These are phyloP conservation scores for Coregonus clupeaformis DNA, from an alignment of 2,113 vertebrate genomes.

Conservation along the genomic window DNA sequence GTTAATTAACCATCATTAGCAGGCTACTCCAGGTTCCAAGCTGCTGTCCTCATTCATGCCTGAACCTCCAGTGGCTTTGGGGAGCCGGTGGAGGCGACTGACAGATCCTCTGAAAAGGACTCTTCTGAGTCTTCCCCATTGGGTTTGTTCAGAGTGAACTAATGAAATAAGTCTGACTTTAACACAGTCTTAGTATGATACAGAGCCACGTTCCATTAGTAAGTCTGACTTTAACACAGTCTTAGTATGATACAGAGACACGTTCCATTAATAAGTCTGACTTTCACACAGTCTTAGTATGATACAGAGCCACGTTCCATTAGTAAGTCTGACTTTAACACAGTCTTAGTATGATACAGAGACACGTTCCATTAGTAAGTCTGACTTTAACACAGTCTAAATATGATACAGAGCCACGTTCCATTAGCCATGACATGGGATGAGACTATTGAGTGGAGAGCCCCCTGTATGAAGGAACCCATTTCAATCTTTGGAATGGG, in stretches of 20 bases:
- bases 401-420: background rate
- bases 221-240: background rate
- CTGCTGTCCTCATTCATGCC: conserved; percentile 35
- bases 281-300: too few relatives aligned
- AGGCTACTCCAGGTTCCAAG: conserved; percentile 39
- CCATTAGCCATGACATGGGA: too few relatives aligned
- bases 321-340: background rate
- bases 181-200: too few relatives aligned
- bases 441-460: background rate
- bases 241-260: background rate
- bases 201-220: background rate
- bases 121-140: background rate
- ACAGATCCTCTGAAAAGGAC: conserved; percentile 13
- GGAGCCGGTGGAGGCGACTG: conserved; percentile 21
- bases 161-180: background rate
- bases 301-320: too few relatives aligned
- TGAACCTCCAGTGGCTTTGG: conserved; percentile 33
- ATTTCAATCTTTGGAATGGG: conserved; percentile 41
- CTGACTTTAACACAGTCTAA: background rate
- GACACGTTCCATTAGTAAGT: background rate
- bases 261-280: too few relatives aligned
- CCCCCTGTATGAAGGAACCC: background rate
- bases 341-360: background rate
- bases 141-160: background rate
- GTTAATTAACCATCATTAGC: conserved; percentile 54